Evolutionary conservation across 2,888 invertebrate species (phyloP).

Genomic region (Torymus aiolomorphi): DNA sequence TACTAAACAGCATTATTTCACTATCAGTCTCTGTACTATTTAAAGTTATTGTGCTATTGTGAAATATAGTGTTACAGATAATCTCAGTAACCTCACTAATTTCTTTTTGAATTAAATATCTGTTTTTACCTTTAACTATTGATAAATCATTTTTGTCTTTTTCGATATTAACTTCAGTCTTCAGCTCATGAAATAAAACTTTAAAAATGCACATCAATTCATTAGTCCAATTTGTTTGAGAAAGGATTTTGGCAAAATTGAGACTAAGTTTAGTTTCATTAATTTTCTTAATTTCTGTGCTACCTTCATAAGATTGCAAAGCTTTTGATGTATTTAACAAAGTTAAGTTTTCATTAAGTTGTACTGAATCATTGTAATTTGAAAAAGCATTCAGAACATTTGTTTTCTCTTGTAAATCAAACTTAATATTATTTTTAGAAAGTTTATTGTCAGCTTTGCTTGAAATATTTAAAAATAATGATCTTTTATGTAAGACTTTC

Average conservation of each 20-base stretch:
- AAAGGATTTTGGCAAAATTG: slow-evolving; percentile 5
- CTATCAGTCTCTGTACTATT: background rate
- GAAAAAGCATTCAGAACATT: background rate
- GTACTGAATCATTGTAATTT: background rate
- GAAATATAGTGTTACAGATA: background rate
- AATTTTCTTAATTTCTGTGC: slow-evolving; percentile 13
- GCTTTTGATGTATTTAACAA: background rate
- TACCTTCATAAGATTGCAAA: background rate
- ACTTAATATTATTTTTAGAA: slow-evolving; percentile 6
- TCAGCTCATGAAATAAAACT: no score
- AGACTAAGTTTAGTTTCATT: background rate
- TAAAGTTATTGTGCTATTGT: background rate
- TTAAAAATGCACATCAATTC: background rate
- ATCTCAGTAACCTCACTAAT: background rate
- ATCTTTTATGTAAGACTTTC: background rate
- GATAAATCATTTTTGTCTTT: no score
- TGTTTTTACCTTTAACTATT: no score
- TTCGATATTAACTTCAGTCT: no score
- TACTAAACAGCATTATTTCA: background rate
- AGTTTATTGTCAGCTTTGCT: slow-evolving; percentile 10
- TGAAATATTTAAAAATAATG: slow-evolving; percentile 24
- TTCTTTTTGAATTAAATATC: background rate
- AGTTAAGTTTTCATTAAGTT: no score
- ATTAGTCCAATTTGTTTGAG: slow-evolving; percentile 20
- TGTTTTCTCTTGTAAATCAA: slow-evolving; percentile 7